Conservation (phyloP, 1,140 invertebrate genomes). For the Watersipora subatra region DNA sequence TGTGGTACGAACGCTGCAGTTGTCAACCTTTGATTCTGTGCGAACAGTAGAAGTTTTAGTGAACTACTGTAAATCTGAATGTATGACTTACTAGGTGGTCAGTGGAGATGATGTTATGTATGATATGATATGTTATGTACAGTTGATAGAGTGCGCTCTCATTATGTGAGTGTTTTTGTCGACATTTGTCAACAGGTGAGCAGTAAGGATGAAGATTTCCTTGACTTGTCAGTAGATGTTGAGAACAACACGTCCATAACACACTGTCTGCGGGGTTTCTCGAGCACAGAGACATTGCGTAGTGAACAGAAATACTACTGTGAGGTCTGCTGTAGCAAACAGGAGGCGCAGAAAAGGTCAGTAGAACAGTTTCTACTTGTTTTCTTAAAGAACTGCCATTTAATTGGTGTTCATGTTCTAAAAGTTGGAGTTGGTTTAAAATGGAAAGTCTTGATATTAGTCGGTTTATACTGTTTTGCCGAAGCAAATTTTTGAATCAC, state of each 20-base stretch:
- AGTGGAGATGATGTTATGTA: no score
- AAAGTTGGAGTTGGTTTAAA: no score
- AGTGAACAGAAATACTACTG: slow-evolving; percentile 99
- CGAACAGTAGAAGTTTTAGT: no score
- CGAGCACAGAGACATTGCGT: slow-evolving; percentile 95
- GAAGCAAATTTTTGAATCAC: no score
- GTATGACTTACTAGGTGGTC: neutral
- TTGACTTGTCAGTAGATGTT: slow-evolving; percentile 96
- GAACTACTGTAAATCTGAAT: slow-evolving; percentile 46
- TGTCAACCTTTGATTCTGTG: no score
- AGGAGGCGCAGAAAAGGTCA: slow-evolving; percentile 75
- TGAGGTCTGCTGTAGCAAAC: slow-evolving; percentile 96
- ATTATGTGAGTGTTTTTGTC: neutral
- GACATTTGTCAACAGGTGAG: slow-evolving; percentile 49
- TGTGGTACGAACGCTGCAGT: no score
- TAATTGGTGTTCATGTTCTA: no score
- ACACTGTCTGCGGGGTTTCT: slow-evolving; percentile 91
- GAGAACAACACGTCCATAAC: slow-evolving; percentile 99
- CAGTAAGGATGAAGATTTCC: slow-evolving; percentile 98
- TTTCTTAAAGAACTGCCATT: slow-evolving; percentile 5
- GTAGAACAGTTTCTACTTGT: neutral
- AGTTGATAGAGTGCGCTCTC: no score
- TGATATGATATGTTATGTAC: no score
- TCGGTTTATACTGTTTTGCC: no score
- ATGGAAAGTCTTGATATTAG: no score